Percentiles rank a stretch among this genome's conserved stretches.
These are phyloP conservation scores for Trissolcus basalis DNA, from an alignment of 1,140 invertebrate genomes.

Conservation along the genomic window DNA sequence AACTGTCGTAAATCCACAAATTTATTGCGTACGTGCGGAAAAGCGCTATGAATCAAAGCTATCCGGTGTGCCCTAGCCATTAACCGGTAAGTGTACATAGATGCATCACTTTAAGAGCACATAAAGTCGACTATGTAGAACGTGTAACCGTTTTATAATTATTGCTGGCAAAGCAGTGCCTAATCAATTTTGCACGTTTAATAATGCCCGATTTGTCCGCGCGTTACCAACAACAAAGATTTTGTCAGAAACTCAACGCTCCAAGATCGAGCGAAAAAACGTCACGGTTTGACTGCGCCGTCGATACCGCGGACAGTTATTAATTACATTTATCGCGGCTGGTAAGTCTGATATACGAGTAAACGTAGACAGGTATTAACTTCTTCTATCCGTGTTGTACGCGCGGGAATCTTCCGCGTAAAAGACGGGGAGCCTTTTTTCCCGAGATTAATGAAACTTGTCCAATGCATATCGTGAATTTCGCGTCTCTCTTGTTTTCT, in stretches of 20 bases:
- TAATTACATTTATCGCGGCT: constrained; percentile 52
- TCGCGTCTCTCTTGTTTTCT: constrained; percentile 10
- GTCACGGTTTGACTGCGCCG: background rate
- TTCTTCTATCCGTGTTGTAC: constrained; percentile 29
- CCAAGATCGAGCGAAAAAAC: no score
- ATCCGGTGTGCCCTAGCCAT: constrained; percentile 35
- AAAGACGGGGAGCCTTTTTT: constrained; percentile 47
- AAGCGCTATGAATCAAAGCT: constrained; percentile 51
- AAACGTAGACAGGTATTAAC: constrained; percentile 45
- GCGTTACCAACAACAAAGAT: background rate
- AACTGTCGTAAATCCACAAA: constrained; percentile 46
- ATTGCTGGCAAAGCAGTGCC: constrained; percentile 2
- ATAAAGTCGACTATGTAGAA: constrained; percentile 37
- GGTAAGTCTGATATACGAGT: constrained; percentile 31
- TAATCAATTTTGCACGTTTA: background rate
- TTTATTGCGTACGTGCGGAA: constrained; percentile 40
- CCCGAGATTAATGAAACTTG: constrained; percentile 43
- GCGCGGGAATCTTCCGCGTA: constrained; percentile 38
- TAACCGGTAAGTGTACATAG: constrained; percentile 32
- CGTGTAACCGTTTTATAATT: constrained; percentile 44
- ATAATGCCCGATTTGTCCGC: background rate
- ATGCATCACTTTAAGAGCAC: constrained; percentile 41
- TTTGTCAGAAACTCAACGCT: no score
- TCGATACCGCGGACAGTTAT: constrained; percentile 51
- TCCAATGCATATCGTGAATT: constrained; percentile 29